phyloP scores from a whole-genome alignment of 2,888 invertebrate species.

The Papilio protenor region DNA sequence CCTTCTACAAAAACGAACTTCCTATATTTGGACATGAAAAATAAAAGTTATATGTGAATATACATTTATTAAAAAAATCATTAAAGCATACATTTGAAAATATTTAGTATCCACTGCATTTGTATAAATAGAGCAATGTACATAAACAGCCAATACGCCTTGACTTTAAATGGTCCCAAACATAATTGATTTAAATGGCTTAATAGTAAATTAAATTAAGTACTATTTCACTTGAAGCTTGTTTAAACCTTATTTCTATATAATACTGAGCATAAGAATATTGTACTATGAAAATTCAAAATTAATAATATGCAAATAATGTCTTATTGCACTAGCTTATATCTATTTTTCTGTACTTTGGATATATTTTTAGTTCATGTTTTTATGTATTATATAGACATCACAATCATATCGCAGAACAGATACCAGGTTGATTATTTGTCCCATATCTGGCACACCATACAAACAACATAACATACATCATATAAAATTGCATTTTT shows the following conservation, averaged over 20 bases:
- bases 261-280: slow-evolving; percentile 14
- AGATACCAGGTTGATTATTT: background rate
- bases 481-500: background rate
- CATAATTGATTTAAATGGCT: background rate
- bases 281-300: background rate
- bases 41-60: background rate
- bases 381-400: background rate
- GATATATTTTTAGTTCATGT: background rate
- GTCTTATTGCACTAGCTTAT: background rate
- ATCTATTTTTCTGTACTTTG: background rate
- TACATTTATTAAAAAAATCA: no score
- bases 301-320: background rate
- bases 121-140: background rate
- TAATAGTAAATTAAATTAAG: background rate
- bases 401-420: background rate
- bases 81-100: background rate
- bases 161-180: background rate
- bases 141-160: background rate
- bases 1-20: no score
- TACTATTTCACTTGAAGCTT: background rate
- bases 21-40: background rate
- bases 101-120: background rate
- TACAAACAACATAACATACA: no score
- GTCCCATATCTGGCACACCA: no score
- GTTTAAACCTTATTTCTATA: background rate